phyloP scores from a whole-genome alignment of 2,888 invertebrate species.

The Dasysyrphus tricinctus region DNA sequence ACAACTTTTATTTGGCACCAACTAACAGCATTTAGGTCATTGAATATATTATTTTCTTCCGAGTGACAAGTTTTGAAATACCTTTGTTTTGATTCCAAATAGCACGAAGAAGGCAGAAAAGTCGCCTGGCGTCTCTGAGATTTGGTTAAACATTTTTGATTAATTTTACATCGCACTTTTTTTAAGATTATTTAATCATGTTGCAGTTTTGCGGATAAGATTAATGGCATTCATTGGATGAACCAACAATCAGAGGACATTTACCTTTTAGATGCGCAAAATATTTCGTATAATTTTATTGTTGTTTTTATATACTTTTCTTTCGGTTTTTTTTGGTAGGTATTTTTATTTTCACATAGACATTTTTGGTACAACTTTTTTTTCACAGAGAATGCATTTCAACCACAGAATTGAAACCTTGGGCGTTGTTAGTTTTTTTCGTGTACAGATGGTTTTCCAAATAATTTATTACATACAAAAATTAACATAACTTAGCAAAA shows the following conservation, averaged over 20 bases:
- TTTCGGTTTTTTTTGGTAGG: not conserved
- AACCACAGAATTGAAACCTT: not conserved
- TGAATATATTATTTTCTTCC: constrained; percentile 9
- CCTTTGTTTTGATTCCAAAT: constrained; percentile 18
- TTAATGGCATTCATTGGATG: constrained; percentile 20
- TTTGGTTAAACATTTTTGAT: not conserved
- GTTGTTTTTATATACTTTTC: constrained; percentile 8
- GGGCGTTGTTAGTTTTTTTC: not conserved
- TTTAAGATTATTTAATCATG: not conserved
- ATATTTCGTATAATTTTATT: constrained; percentile 36
- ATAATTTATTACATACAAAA: not conserved
- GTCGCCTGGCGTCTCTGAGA: not conserved
- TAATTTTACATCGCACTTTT: not conserved
- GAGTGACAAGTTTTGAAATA: not conserved
- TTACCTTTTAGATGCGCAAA: constrained; percentile 52
- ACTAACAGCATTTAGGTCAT: constrained; percentile 14
- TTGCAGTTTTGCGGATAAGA: not conserved
- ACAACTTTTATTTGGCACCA: not conserved
- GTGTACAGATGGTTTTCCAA: not conserved
- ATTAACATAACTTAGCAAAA: not conserved
- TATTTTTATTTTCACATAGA: constrained; percentile 6
- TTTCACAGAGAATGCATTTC: not conserved
- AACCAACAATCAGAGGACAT: constrained; percentile 27
- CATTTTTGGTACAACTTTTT: constrained; percentile 1
- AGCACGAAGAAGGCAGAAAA: too few relatives aligned